Conservation (phyloP, 2,113 vertebrate genomes). For the Casuarius casuarius region DNA sequence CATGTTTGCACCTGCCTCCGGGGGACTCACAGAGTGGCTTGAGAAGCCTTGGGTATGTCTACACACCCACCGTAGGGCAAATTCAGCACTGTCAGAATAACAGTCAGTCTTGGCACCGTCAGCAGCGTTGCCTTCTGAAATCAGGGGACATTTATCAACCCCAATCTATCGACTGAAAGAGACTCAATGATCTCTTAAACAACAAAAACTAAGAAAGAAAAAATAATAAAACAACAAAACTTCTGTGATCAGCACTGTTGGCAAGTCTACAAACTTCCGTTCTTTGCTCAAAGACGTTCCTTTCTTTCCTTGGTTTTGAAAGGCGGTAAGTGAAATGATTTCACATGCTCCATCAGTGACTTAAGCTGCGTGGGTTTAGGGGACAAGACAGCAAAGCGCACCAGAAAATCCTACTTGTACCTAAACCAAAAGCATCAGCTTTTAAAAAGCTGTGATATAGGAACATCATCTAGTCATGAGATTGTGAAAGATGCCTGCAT, state of each 20-base stretch:
- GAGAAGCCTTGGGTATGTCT: neutral
- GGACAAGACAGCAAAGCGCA: neutral
- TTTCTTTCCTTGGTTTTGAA: neutral
- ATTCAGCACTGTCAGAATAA: rapidly evolving
- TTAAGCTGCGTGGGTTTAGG: neutral
- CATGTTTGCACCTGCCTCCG: neutral
- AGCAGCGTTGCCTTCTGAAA: neutral
- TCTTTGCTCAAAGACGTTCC: neutral
- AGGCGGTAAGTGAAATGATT: neutral
- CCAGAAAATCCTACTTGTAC: neutral
- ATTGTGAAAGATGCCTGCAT: rapidly evolving
- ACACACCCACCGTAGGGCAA: neutral
- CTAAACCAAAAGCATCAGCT: neutral
- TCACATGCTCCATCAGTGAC: rapidly evolving
- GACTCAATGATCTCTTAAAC: rapidly evolving
- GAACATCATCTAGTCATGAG: neutral
- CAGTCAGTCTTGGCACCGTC: neutral
- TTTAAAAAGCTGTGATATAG: neutral
- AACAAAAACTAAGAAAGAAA: neutral
- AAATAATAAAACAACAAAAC: neutral
- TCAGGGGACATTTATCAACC: neutral
- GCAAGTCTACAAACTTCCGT: neutral
- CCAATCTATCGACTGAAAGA: neutral
- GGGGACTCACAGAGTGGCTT: neutral
- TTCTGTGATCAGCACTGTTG: neutral